Base-by-base conservation (phyloP, 2,888 invertebrate genomes). In the Mongoloraphidia duomilia region DNA sequence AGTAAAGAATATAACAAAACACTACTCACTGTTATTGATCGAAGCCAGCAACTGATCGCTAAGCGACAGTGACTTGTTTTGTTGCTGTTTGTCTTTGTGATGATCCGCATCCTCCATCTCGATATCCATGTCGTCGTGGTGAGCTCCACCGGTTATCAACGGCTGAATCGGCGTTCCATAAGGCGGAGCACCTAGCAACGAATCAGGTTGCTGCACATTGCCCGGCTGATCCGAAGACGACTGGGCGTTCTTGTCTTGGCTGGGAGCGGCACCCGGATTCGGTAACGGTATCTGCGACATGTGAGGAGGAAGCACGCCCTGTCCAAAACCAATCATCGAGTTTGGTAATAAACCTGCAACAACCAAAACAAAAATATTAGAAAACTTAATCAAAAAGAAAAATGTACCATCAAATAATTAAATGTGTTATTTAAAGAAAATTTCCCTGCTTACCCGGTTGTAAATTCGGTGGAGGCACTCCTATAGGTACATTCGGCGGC, bases 91-190 rank as follows among this genome's bases (percentile, higher is more conserved):
- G 11, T 42, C 54, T 51, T 52, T 53, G 56, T 54, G 48, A 47
- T 8, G 59, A 35, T 64, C 63, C n/a, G 71, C 79, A 53, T 79
- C 76, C 50, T 80, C 80, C 64, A 81, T 79, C 63, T 87, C 87
- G 40, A 87, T 74, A 55, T 87, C 87, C 86, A 87, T 87, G 59
- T 86, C 86, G 47, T 83, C 83, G 44, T 73, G 67, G 44, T 63
- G 63, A 11, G 47, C 47, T 36, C 53, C 49, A 40, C 46, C 17
- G 38, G 44, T n/a, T 47, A 41, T 40, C 10, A 47, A 17, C 9
- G 47, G 13, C 13, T 36, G 47, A 26, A 47, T 36, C 12, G 34
- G 38, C 13, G 34, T 17, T 12, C 38, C 44, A 26, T 34, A 47
- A 8, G 47, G 41, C 12, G 41, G 33, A 34, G 47, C 41, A 10